A percentile compares a stretch with the other conserved stretches of the same genome.
phyloP scores from a whole-genome alignment of 2,113 vertebrate species.

The Sciurus niger region DNA sequence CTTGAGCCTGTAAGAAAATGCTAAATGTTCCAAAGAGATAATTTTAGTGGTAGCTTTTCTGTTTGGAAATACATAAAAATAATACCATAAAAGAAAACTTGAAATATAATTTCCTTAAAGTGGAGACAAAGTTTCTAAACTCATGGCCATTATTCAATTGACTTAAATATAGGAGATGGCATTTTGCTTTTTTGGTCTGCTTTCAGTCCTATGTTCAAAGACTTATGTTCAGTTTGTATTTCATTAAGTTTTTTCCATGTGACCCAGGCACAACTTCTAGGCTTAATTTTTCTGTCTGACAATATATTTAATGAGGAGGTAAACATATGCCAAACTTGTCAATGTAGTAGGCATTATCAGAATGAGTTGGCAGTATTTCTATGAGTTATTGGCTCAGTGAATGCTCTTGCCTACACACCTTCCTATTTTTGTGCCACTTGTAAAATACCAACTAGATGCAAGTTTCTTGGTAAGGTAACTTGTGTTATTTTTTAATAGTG shows the following conservation, averaged over 20 bases:
- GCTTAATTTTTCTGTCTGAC: constrained; percentile 32
- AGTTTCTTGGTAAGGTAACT: constrained; percentile 14
- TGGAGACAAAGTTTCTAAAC: constrained; percentile 13
- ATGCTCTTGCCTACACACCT: constrained; percentile 11
- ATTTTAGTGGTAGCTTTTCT: constrained; percentile 6
- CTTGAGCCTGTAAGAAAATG: not conserved
- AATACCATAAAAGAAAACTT: not conserved
- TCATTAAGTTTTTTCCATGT: not conserved
- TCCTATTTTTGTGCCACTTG: not conserved
- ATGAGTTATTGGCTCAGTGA: not conserved
- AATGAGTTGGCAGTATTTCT: not conserved
- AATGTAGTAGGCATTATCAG: not conserved
- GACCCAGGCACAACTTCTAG: not conserved
- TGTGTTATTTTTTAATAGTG: constrained; percentile 87
- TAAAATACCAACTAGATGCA: not conserved
- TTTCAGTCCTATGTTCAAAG: not conserved
- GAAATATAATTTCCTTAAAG: constrained; percentile 27
- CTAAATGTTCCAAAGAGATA: not conserved
- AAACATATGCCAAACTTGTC: not conserved
- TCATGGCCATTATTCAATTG: not conserved
- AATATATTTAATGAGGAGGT: constrained; percentile 3
- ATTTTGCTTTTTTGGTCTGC: not conserved
- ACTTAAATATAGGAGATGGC: not conserved
- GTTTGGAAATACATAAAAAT: constrained; percentile 19
- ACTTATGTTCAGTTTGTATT: not conserved